Percentiles rank a stretch among this genome's conserved stretches.
Evolutionary conservation across 30 jellyfish, hydroid and myxozoan species (phyloP).

Genomic region (Rhopilema esculentum): DNA sequence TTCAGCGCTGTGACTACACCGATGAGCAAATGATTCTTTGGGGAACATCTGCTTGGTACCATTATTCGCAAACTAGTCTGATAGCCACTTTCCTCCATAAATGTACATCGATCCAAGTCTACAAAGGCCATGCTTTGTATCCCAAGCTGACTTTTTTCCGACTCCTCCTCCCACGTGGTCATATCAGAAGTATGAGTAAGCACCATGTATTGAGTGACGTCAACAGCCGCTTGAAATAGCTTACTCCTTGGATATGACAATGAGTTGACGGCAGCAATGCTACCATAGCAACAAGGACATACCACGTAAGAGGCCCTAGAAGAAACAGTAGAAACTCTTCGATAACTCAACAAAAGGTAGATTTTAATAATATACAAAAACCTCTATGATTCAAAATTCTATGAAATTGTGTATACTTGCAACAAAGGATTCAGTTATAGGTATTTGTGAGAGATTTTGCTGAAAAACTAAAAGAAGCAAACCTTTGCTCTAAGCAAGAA

Average conservation of each 20-base stretch:
- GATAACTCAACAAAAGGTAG: no score
- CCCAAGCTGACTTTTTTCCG: slow-evolving; percentile 68
- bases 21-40: slow-evolving; percentile 79
- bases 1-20: no score
- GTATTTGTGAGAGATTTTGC: no score
- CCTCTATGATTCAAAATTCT: no score
- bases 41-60: slow-evolving; percentile 85
- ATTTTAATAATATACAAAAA: no score
- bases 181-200: slow-evolving; percentile 91
- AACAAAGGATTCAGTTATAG: no score
- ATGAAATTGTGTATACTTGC: no score
- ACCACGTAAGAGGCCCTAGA: slow-evolving; percentile 90
- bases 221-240: slow-evolving; percentile 15
- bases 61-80: slow-evolving; percentile 40
- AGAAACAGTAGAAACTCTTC: no score
- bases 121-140: slow-evolving; percentile 71
- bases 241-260: slow-evolving; percentile 87
- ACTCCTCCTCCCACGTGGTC: slow-evolving; percentile 70
- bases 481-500: slow-evolving; percentile 71
- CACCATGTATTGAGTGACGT: slow-evolving; percentile 43
- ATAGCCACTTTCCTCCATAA: slow-evolving; percentile 60
- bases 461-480: no score
- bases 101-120: slow-evolving; percentile 70
- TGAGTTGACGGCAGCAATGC: slow-evolving; percentile 63
- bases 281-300: slow-evolving; percentile 95